Conservation (phyloP, 2,888 invertebrate genomes). For the Nymphalis polychloros region DNA sequence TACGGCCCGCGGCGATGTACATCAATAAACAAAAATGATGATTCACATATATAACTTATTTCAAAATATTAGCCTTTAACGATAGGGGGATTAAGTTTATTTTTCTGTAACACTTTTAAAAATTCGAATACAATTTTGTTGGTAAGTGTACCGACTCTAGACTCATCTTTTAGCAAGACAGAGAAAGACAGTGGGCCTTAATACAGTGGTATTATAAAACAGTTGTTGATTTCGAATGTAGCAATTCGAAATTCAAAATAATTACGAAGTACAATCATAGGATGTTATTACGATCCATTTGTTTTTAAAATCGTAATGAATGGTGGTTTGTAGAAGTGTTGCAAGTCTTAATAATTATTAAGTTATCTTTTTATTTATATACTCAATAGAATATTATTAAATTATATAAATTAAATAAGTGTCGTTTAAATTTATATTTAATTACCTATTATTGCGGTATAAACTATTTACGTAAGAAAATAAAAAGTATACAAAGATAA, state of each 20-base stretch:
- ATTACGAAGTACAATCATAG: conserved; percentile 57
- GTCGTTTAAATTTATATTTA: conserved; percentile 18
- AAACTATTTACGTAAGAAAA: no score
- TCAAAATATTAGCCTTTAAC: conserved; percentile 19
- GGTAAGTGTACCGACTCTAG: conserved; percentile 24
- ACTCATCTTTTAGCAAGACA: conserved; percentile 47
- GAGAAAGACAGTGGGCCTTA: conserved; percentile 45
- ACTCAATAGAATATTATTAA: conserved; percentile 19
- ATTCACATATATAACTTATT: conserved; percentile 6
- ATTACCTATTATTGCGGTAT: background rate
- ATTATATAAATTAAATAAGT: conserved; percentile 29
- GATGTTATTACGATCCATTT: conserved; percentile 62
- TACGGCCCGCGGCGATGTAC: conserved; percentile 46
- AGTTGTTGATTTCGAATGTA: conserved; percentile 68
- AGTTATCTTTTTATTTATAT: conserved; percentile 18
- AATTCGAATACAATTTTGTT: conserved; percentile 2
- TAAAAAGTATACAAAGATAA: no score
- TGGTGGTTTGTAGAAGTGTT: conserved; percentile 53
- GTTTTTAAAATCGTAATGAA: conserved; percentile 61
- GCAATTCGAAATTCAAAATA: conserved; percentile 62
- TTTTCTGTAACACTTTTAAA: conserved; percentile 14
- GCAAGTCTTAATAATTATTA: conserved; percentile 47
- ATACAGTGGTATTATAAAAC: conserved; percentile 54
- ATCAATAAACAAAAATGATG: conserved; percentile 12
- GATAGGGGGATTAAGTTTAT: background rate